Base-by-base conservation (phyloP, 2,113 vertebrate genomes). In the Origma solitaria region DNA sequence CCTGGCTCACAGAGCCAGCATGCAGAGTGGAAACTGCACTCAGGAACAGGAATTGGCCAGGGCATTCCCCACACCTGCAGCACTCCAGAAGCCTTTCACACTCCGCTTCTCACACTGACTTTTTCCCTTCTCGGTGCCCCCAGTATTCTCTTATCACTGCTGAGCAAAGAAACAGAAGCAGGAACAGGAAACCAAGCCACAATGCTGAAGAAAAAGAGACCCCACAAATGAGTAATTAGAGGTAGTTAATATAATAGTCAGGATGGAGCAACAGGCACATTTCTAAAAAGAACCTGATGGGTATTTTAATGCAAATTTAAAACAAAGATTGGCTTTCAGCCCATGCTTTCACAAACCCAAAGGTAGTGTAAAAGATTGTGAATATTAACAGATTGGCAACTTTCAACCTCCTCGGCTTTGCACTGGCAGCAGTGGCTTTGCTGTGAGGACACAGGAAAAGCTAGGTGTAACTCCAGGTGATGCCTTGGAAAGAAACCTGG, bases 351-450 rank as follows among this genome's bases (percentile, higher is more conserved):
- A 44, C 50, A 51, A 82, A 25, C 27, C 17, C 49, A 82, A 71
- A 77, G 7, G 38, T 44, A 51, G 35, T 40, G 27, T 22, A 45
- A 30, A 61, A 72, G 21, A 68, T 24, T 25, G 58, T 19, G 21
- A 51, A 10, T 69, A 57, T 47, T 57, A 38, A 68, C 21, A 9
- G 5, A 30, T 0, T 33, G 44, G 21, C 40, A 76, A 68, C 42
- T 2, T 0, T 25, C 57, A 90, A 13, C 27, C 37, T 42, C 35
- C 54, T 62, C 1, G 0, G 38, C 49, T 51, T 47, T 3, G 1
- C 15, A 51, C 5, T 4, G 4, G 17, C 37, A 60, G 56, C 70
- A 70, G 66, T 8, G 37, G 21, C 47, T 90, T 82, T 54, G 66
- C 71, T 54, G 23, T 33, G n/a, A 56, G 33, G 45, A 40, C 25